Evolutionary conservation across 2,888 invertebrate species (phyloP), one percentile per base, ranked within the genome.

Genomic region (Tipula lateralis): DNA sequence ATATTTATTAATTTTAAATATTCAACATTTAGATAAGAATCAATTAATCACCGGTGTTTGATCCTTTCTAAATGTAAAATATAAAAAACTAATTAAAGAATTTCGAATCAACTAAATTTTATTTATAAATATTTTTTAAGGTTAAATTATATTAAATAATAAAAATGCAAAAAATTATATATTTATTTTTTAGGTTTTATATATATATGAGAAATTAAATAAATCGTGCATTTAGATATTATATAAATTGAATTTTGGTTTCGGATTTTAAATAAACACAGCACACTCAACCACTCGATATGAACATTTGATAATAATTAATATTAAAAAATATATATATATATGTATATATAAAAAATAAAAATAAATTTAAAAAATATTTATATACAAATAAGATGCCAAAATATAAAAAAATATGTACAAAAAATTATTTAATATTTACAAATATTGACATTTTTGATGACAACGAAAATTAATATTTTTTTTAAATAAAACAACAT

Each of bases 371-470:
- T n/a, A 44, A 66, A 66, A 66, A 66, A 66, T 66, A 66, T 66
- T 66, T 66, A 66, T 66, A 24, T 66, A 66, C 66, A 66, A 66
- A 66, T 66, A 66, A 66, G 66, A 66, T 66, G 66, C 66, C 66
- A 66, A 66, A 44, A 44, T n/a, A 44, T 2, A 66, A 66, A 66
- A 24, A 66, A 9, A 66, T 66, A 24, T 66, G 19, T 66, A 66
- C 66, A 66, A 66, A 66, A 50, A 66, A 66, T 66, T 66, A 24
- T 66, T 1, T 66, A 24, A 24, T 66, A 66, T 66, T 66, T 66
- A 66, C 66, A 66, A 66, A 66, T 66, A 66, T 66, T 66, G 66
- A 66, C 66, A 66, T 66, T 66, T 66, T 66, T 66, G 66, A 66
- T 66, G 66, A 66, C 66, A 66, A 66, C 66, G 24, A 66, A 66